phyloP scores from a whole-genome alignment of 1,140 invertebrate species.

The Hyphantria cunea region DNA sequence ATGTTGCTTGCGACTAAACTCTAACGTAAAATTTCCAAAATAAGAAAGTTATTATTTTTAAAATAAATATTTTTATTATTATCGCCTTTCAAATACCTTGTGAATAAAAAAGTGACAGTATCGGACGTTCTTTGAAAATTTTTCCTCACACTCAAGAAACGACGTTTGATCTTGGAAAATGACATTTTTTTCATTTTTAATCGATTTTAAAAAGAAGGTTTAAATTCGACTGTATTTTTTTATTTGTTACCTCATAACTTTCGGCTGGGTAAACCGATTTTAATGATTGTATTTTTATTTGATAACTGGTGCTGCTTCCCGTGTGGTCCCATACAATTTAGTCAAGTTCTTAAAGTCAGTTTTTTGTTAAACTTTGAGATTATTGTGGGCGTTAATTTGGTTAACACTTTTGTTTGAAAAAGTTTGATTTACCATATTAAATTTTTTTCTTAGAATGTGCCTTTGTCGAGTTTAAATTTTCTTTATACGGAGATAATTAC shows the following conservation, averaged over 20 bases:
- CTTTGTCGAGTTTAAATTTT: conserved; percentile 31
- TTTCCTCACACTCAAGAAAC: conserved; percentile 9
- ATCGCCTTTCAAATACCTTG: background rate
- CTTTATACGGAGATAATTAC: conserved; percentile 27
- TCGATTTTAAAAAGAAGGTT: too few relatives aligned
- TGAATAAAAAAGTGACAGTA: conserved; percentile 1
- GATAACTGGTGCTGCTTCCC: too few relatives aligned
- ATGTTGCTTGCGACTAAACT: too few relatives aligned
- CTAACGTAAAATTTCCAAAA: too few relatives aligned
- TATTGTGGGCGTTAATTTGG: conserved; percentile 3
- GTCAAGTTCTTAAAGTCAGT: too few relatives aligned
- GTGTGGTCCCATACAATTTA: too few relatives aligned
- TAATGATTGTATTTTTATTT: too few relatives aligned
- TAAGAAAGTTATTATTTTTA: conserved; percentile 4
- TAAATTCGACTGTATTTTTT: too few relatives aligned
- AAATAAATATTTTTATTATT: background rate
- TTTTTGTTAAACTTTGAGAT: too few relatives aligned
- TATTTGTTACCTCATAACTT: too few relatives aligned
- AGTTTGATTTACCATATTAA: conserved; percentile 1
- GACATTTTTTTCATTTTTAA: too few relatives aligned
- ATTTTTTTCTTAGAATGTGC: conserved; percentile 16
- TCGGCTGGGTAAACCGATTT: too few relatives aligned
- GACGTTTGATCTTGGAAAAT: conserved; percentile 15
- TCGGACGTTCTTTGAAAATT: conserved; percentile 5
- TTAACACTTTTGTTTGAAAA: conserved; percentile 1